phyloP scores from a whole-genome alignment of 1,140 invertebrate genomes.

The Neoseiulus cucumeris region DNA sequence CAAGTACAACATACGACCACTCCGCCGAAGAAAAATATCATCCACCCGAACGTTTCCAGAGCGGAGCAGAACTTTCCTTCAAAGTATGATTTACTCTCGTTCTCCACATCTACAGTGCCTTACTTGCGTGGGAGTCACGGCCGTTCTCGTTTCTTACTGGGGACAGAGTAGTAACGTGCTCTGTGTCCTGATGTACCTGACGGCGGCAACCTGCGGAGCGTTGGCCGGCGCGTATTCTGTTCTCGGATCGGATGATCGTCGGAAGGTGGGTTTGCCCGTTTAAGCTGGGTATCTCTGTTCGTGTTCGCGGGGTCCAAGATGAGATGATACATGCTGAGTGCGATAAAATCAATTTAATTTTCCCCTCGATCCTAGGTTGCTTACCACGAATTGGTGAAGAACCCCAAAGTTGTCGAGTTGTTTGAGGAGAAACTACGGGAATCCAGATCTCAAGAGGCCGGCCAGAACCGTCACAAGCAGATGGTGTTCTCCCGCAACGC shows the following conservation, averaged over 20 bases:
- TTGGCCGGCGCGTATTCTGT: neutral
- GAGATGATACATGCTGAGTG: too few relatives aligned
- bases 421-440: neutral
- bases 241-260: neutral
- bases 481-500: slow-evolving; percentile 39
- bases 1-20: too few relatives aligned
- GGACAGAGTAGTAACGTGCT: neutral
- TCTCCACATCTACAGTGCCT: neutral
- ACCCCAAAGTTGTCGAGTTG: neutral
- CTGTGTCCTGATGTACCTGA: neutral
- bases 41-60: too few relatives aligned
- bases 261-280: neutral
- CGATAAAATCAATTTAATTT: neutral
- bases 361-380: neutral
- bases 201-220: neutral
- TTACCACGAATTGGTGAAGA: neutral
- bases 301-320: neutral
- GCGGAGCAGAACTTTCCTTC: too few relatives aligned
- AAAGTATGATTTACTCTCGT: too few relatives aligned
- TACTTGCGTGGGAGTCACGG: neutral
- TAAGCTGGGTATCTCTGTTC: neutral
- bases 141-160: neutral
- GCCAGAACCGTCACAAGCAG: neutral
- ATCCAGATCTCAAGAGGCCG: neutral
- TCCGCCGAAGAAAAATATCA: too few relatives aligned